Evolutionary conservation across 2,888 invertebrate genomes (phyloP).

Genomic region (Syrista parreyssii): DNA sequence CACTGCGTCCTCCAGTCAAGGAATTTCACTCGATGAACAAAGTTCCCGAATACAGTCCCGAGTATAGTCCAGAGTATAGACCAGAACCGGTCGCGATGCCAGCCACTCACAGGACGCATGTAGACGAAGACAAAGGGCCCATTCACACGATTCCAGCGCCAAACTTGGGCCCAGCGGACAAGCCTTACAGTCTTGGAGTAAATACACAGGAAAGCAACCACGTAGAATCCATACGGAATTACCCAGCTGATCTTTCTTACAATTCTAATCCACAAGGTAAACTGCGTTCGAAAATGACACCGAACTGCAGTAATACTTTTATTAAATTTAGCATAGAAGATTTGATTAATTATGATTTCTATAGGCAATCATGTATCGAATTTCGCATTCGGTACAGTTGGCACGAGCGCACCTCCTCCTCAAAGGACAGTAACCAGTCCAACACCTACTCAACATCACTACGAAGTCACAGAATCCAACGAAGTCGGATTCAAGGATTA

Average conservation of each 20-base stretch:
- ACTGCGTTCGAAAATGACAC: too few species aligned
- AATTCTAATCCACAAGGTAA: constrained; percentile 38
- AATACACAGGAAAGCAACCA: constrained; percentile 33
- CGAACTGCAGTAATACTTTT: too few species aligned
- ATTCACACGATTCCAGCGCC: constrained; percentile 90
- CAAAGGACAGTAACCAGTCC: constrained; percentile 38
- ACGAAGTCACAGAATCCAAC: constrained; percentile 57
- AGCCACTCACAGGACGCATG: constrained; percentile 45
- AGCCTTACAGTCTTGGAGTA: constrained; percentile 68
- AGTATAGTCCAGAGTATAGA: constrained; percentile 50
- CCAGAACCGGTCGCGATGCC: constrained; percentile 45
- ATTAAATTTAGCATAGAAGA: too few species aligned
- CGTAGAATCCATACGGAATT: constrained; percentile 27
- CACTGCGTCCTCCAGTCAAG: constrained; percentile 51
- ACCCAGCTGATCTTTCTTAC: constrained; percentile 29
- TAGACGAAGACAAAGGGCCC: constrained; percentile 72
- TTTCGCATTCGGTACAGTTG: constrained; percentile 27
- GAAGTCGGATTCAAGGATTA: constrained; percentile 41
- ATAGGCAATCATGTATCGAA: constrained; percentile 20
- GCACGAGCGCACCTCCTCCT: constrained; percentile 27
- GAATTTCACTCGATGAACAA: constrained; percentile 54
- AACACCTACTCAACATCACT: constrained; percentile 43
- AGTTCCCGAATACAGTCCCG: constrained; percentile 45
- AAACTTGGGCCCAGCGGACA: constrained; percentile 78
- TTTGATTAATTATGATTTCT: background rate